Conservation (phyloP, 1,140 invertebrate genomes). For the Luehdorfia chinensis region DNA sequence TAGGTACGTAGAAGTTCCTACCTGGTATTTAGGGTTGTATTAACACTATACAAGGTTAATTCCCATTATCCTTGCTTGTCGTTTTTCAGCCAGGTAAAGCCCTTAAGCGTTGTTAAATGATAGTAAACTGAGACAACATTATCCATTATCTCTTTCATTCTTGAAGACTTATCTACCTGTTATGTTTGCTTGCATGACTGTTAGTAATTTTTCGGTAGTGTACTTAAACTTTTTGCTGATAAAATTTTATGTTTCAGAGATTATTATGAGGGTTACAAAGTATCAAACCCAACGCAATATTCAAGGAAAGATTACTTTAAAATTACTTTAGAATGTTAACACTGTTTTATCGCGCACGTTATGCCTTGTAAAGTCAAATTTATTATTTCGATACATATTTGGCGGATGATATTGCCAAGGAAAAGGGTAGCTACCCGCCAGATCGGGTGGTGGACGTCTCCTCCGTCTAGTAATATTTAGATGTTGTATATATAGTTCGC, state of each 20-base stretch:
- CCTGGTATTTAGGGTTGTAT: constrained; percentile 17
- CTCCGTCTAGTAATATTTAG: too few species aligned
- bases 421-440: too few species aligned
- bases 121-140: not conserved
- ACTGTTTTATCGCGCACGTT: not conserved
- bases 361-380: not conserved
- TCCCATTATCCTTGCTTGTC: constrained; percentile 3
- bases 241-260: not conserved
- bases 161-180: not conserved
- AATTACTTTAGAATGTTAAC: constrained; percentile 3
- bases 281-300: not conserved
- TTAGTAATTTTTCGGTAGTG: not conserved
- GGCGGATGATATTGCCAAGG: too few species aligned
- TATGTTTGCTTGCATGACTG: not conserved
- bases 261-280: not conserved
- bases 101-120: constrained; percentile 9
- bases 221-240: not conserved
- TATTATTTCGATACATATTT: not conserved
- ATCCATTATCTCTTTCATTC: constrained; percentile 3
- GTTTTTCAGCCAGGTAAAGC: constrained; percentile 1
- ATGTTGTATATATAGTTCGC: too few species aligned
- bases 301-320: not conserved
- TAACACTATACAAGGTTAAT: constrained; percentile 8
- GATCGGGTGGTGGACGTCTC: too few species aligned
- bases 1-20: constrained; percentile 19